Evolutionary conservation across 2,888 invertebrate genomes (phyloP).

Genomic region (Diarsia dahlii): DNA sequence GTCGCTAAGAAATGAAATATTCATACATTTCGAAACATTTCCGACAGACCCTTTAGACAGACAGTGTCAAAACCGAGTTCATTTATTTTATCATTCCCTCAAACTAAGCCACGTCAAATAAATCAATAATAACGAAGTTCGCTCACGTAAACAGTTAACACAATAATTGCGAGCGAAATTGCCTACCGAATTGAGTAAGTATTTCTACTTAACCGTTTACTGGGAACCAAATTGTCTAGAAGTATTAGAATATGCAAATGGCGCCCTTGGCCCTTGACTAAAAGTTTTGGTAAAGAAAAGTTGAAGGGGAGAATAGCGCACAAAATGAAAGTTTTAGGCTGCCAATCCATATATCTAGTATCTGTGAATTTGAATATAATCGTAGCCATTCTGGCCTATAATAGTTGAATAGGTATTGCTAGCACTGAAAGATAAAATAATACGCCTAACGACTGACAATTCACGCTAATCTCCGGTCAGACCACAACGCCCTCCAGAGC

Average conservation of each 20-base stretch:
- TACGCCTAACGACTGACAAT: constrained; percentile 66
- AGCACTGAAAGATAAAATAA: constrained; percentile 45
- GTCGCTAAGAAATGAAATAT: constrained; percentile 45
- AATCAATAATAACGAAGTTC: constrained; percentile 61
- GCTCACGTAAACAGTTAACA: constrained; percentile 61
- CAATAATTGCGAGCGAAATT: constrained; percentile 55
- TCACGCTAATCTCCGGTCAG: constrained; percentile 71
- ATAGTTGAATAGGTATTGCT: constrained; percentile 32
- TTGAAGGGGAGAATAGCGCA: constrained; percentile 15
- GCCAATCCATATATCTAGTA: constrained; percentile 14
- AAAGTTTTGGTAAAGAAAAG: constrained; percentile 51
- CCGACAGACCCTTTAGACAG: constrained; percentile 26
- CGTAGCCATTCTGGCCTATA: neutral
- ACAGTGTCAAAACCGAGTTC: constrained; percentile 32
- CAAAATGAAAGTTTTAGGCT: constrained; percentile 8
- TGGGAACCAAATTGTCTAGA: constrained; percentile 38
- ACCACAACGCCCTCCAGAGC: constrained; percentile 66
- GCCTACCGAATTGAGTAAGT: constrained; percentile 38
- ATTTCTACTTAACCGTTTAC: constrained; percentile 43
- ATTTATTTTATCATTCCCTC: constrained; percentile 52
- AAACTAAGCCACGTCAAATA: constrained; percentile 33
- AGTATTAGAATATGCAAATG: constrained; percentile 57
- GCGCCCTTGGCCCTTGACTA: constrained; percentile 34
- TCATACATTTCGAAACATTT: constrained; percentile 52
- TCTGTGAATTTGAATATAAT: constrained; percentile 30